These are phyloP conservation scores for Kryptolebias marmoratus DNA, from an alignment of 2,113 vertebrate genomes.

Conservation along the genomic window DNA sequence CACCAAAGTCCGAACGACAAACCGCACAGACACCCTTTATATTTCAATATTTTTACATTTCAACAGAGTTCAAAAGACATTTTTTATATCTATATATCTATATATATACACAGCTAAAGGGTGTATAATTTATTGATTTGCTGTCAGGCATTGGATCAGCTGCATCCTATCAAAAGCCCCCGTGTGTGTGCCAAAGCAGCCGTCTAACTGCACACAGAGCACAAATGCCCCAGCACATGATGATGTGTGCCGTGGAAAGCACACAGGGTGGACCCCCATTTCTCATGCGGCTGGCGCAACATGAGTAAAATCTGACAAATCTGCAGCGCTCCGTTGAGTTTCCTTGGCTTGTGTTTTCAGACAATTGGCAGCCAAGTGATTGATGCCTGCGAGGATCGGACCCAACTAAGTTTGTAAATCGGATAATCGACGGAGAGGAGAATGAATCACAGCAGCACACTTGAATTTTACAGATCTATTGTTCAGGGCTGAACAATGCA, in stretches of 20 bases:
- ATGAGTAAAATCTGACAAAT: constrained; percentile 30
- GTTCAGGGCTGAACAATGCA: not conserved
- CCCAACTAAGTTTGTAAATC: constrained; percentile 33
- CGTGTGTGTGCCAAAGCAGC: constrained; percentile 35
- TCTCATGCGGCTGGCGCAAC: constrained; percentile 43
- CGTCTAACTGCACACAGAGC: constrained; percentile 23
- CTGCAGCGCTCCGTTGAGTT: constrained; percentile 27
- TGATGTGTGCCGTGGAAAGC: constrained; percentile 46
- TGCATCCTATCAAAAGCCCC: constrained; percentile 49
- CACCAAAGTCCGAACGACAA: constrained; percentile 65
- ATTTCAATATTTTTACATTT: constrained; percentile 62
- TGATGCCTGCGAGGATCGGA: constrained; percentile 30
- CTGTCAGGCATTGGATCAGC: constrained; percentile 65
- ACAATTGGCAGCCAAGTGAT: constrained; percentile 48
- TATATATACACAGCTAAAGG: constrained; percentile 46
- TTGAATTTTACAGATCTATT: constrained; percentile 3
- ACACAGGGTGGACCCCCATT: constrained; percentile 31
- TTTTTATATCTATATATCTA: constrained; percentile 1
- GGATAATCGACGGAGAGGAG: constrained; percentile 37
- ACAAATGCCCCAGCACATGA: constrained; percentile 53
- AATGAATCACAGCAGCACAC: not conserved
- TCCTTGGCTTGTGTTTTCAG: constrained; percentile 28
- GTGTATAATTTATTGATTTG: constrained; percentile 75
- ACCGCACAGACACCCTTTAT: constrained; percentile 55
- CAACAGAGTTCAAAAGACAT: constrained; percentile 61